Conservation (phyloP, 2,797 vertebrate species). For the Sitta carolinensis region DNA sequence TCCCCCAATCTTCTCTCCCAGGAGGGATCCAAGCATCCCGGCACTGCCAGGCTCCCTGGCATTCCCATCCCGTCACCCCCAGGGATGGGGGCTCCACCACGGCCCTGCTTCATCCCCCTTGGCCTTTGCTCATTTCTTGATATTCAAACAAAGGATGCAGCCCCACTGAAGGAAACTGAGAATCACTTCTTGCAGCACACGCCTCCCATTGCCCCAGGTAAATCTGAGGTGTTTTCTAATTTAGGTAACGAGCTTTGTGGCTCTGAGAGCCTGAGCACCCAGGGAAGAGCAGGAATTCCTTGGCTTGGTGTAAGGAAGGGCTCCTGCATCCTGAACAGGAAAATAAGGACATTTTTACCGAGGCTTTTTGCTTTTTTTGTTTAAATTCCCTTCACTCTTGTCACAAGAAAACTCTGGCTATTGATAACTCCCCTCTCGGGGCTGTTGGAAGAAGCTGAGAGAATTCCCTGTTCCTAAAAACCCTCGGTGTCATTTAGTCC, state of each 20-base stretch:
- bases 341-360: neutral
- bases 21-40: neutral
- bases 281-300: neutral
- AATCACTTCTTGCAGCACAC: neutral
- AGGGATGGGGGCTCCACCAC: neutral
- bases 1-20: neutral
- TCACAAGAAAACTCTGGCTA: neutral
- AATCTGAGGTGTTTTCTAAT: neutral
- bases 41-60: too few species aligned
- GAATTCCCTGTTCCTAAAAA: neutral
- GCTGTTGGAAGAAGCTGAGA: neutral
- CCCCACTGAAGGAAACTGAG: neutral
- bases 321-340: neutral
- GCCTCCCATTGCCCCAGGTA: neutral
- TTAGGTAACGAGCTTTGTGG: neutral
- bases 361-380: neutral
- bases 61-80: too few species aligned
- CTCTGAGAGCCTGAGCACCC: neutral
- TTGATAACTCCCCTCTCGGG: neutral
- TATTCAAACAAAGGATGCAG: too few species aligned
- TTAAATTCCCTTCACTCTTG: neutral
- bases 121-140: neutral
- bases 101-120: fast-evolving
- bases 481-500: neutral
- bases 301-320: neutral